Base-by-base conservation (phyloP, 2,113 vertebrate genomes). In the Genyomyrus donnyi region DNA sequence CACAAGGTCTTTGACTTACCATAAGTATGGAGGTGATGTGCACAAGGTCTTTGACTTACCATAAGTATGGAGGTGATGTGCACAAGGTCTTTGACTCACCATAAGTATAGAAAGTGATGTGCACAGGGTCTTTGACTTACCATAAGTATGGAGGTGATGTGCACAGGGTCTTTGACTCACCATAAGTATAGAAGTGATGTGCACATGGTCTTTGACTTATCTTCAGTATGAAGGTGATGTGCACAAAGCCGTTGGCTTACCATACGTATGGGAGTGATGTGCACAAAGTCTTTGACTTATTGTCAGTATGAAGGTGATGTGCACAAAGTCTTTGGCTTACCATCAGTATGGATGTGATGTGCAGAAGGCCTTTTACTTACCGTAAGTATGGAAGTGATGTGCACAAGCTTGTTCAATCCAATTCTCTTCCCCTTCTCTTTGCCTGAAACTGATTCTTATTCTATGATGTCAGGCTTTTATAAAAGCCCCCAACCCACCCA, bases 391-490 rank as follows among this genome's bases (percentile, higher is more conserved):
- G 19, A 53, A 91, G 90, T 90, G 31, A 83, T 89, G 80, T 90
- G 86, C 24, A 8, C 83, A 70, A 89, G 88, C 5, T 90, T 62
- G 62, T 86, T 35, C 53, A n/a, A 31, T 50, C 88, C 42, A 39
- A 49, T 49, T 62, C 52, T 89, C 66, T 90, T 85, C 21, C 89
- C 58, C 90, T 70, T 87, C 66, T 92, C 89, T 91, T 89, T 93
- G 88, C 92, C 8, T 52, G 87, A 91, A 90, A 94, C 93, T 94
- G 94, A 93, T 90, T 90, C 87, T 90, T 91, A 92, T 93, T 93
- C 93, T 89, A 90, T 85, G 90, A 88, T 90, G 84, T 89, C 77
- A 90, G 24, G 84, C 91, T 93, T 95, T 94, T 96, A 96, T 96
- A 96, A 92, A 89, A 91, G 93, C 93, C 91, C 91, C 91, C 89